Evolutionary conservation across 2,888 invertebrate genomes (phyloP).

Genomic region (Thysanoteuthis rhombus): DNA sequence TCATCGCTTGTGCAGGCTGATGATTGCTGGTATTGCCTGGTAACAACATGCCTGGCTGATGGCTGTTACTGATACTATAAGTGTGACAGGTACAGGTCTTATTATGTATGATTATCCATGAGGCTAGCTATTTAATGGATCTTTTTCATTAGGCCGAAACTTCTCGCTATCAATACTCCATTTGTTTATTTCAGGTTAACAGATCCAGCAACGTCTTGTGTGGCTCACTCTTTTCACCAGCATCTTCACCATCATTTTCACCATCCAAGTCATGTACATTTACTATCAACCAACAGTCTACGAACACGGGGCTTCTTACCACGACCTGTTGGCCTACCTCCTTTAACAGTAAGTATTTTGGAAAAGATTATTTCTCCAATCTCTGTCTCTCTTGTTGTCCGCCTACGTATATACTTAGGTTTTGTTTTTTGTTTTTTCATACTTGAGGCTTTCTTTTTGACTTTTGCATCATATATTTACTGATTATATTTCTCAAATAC

Average conservation of each 20-base stretch:
- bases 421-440: too few species aligned
- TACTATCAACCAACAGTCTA: not conserved
- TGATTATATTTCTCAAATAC: not conserved
- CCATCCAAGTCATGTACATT: constrained; percentile 1
- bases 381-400: not conserved
- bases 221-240: constrained; percentile 20
- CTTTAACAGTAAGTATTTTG: not conserved
- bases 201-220: not conserved
- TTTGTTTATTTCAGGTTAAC: not conserved
- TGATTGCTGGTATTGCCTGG: too few species aligned
- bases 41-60: too few species aligned
- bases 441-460: too few species aligned
- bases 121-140: not conserved
- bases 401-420: too few species aligned
- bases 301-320: not conserved
- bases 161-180: not conserved
- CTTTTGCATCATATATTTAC: not conserved
- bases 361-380: too few species aligned
- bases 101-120: too few species aligned
- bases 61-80: too few species aligned
- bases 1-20: too few species aligned
- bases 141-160: not conserved
- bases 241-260: constrained; percentile 29
- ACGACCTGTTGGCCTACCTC: not conserved
- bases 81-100: too few species aligned